A percentile compares a stretch with the other conserved stretches of the same genome.
Evolutionary conservation across 2,888 invertebrate species (phyloP).

Genomic region (Xestoiulus laeticollis): DNA sequence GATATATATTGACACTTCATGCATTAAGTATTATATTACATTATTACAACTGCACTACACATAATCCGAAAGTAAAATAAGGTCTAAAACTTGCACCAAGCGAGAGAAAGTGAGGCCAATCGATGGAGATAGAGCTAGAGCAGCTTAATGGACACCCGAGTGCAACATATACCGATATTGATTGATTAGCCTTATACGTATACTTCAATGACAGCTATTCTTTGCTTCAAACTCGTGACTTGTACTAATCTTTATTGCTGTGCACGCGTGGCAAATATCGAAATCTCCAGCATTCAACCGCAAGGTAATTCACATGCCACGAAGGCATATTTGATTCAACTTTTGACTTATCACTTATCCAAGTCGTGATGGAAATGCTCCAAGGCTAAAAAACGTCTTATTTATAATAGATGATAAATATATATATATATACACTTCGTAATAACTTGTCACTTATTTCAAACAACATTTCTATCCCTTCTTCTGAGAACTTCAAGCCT

Average conservation of each 20-base stretch:
- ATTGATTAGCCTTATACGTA: neutral
- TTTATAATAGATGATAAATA: no score
- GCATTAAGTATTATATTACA: neutral
- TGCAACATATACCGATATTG: constrained; percentile 10
- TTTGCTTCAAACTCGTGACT: neutral
- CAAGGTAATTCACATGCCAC: neutral
- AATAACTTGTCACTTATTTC: no score
- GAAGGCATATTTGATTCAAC: neutral
- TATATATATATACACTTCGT: no score
- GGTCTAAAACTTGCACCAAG: neutral
- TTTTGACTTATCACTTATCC: no score
- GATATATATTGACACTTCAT: neutral
- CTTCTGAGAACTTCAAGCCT: no score
- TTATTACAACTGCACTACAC: neutral
- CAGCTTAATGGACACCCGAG: neutral
- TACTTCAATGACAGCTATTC: neutral
- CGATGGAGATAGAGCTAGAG: neutral
- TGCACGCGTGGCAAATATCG: neutral
- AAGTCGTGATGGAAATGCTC: no score
- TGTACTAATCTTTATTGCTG: neutral
- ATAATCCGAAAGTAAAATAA: constrained; percentile 9
- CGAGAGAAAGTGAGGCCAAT: neutral
- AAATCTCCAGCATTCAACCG: neutral
- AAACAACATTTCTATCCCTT: no score
- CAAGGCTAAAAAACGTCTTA: no score